phyloP scores from a whole-genome alignment of 2,888 invertebrate genomes.

The Ormyrus nitidulus region DNA sequence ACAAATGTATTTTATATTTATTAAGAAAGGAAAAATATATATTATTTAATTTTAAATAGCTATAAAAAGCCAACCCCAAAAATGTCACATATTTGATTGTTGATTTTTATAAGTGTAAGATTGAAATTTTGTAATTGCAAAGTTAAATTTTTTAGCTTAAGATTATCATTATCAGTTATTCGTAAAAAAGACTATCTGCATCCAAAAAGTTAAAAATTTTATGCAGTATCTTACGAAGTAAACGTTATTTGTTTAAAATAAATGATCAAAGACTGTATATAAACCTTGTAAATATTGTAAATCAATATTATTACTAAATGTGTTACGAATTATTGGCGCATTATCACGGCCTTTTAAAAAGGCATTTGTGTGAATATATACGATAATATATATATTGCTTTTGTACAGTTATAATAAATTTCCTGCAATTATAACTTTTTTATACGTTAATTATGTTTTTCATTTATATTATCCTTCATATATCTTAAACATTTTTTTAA shows the following conservation, averaged over 20 bases:
- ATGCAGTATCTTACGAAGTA: constrained; percentile 4
- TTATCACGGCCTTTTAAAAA: constrained; percentile 9
- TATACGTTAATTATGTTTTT: constrained; percentile 6
- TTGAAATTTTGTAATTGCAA: not conserved
- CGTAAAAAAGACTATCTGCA: not conserved
- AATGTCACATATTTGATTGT: constrained; percentile 21
- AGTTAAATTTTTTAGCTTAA: constrained; percentile 12
- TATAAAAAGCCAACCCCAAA: constrained; percentile 32
- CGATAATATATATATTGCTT: constrained; percentile 37
- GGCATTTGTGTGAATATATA: constrained; percentile 35
- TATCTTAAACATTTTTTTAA: too few relatives aligned
- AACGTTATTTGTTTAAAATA: constrained; percentile 31
- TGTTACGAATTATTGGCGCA: constrained; percentile 9
- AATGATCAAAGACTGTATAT: constrained; percentile 49
- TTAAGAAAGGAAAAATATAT: not conserved
- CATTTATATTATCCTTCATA: too few relatives aligned
- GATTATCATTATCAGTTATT: constrained; percentile 12
- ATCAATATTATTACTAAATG: constrained; percentile 26
- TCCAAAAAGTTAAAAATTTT: constrained; percentile 5
- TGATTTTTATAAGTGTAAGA: constrained; percentile 13
- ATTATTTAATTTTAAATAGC: not conserved
- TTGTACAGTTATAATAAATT: constrained; percentile 46
- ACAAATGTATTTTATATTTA: not conserved
- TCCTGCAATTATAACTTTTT: constrained; percentile 42
- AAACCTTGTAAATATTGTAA: constrained; percentile 51